A percentile compares a stretch with the other conserved stretches of the same genome.
phyloP scores from a whole-genome alignment of 2,888 invertebrate species.

The Gymnoscelis rufifasciata region DNA sequence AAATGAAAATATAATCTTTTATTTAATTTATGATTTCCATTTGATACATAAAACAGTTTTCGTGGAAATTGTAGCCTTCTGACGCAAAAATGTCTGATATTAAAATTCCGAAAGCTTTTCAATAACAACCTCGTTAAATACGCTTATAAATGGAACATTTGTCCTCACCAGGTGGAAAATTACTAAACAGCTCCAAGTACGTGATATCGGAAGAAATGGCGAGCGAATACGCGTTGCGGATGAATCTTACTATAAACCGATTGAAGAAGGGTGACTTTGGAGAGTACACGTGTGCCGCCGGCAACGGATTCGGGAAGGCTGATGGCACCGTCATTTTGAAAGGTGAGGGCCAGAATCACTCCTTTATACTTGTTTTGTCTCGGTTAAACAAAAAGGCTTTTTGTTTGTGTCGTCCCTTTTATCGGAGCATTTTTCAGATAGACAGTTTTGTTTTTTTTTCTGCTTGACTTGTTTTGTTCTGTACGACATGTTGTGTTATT shows the following conservation, averaged over 20 bases:
- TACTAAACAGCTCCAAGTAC: conserved; percentile 87
- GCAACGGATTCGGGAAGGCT: conserved; percentile 88
- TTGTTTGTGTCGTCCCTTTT: neutral
- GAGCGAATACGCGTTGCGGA: conserved; percentile 87
- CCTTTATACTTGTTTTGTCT: neutral
- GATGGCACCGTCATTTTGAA: conserved; percentile 87
- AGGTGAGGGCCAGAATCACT: conserved; percentile 79
- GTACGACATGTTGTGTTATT: no score
- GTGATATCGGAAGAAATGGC: conserved; percentile 84
- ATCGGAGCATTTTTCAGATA: no score
- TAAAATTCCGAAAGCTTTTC: no score
- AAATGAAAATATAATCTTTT: no score
- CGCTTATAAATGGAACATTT: neutral
- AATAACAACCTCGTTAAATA: no score
- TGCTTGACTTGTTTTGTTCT: neutral
- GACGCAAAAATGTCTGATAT: no score
- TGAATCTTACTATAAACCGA: conserved; percentile 88
- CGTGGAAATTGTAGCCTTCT: no score
- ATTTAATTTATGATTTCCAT: no score
- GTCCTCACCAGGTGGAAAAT: conserved; percentile 81
- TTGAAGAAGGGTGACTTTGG: conserved; percentile 88
- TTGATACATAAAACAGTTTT: no score
- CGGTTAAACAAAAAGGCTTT: neutral
- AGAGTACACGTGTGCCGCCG: conserved; percentile 87
- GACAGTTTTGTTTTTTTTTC: neutral